Evolutionary conservation across 1,140 invertebrate species (phyloP), one percentile per base, ranked within the genome.

Genomic region (Fopius arisanus): DNA sequence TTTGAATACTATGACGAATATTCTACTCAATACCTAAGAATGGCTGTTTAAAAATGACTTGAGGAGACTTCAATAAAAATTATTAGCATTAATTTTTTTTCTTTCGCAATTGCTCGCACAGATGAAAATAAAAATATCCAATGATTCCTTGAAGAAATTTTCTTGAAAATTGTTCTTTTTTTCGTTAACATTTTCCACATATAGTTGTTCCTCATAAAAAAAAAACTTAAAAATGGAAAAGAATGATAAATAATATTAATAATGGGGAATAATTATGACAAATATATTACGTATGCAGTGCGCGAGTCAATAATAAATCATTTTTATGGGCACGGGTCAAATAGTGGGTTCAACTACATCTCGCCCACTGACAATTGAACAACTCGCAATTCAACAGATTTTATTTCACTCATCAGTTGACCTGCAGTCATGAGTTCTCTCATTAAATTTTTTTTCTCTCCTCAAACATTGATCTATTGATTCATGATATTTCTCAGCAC

Each of bases 311-410:
- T 81, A 82, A 83, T 78, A 87, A 84, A 84, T 84, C 79, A 78
- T 82, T 81, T 80, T 81, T 81, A 85, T 86, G 85, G 84, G 78
- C 78, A 82, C 73, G 75, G 84, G 82, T 85, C 83, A 84, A 85
- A 6, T 59, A 59, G 81, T 78, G 23, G 41, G 83, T 84, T 87
- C 85, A 87, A 85, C 54, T 59, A 19, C 83, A 82, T 79, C 80
- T 87, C 84, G 84, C 84, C 84, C 84, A 86, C 84, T 79, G 78
- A 78, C 82, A 87, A 87, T 87, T 82, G 84, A 76, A 74, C 74
- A 75, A 72, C 12, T 51, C 26, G 12, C 77, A 80, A 82, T 74
- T 82, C 81, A 79, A 85, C 83, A 81, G 81, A 85, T 87, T 85
- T 85, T 77, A 86, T 84, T 86, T 79, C 78, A 79, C 84, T 77